phyloP scores from a whole-genome alignment of 2,888 invertebrate species.

The Listrodromus nycthemerus region DNA sequence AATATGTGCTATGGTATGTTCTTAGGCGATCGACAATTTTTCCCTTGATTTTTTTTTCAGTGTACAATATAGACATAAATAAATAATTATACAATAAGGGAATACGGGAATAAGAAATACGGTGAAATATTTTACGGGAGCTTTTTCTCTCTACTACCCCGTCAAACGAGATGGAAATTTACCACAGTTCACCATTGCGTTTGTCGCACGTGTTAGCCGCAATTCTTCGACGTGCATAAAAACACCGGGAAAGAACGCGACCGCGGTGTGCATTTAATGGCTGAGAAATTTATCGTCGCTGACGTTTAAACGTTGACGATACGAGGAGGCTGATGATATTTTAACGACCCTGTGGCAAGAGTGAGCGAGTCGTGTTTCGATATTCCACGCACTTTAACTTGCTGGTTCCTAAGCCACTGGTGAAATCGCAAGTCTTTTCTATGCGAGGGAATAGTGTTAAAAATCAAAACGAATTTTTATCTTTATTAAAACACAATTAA shows the following conservation, averaged over 20 bases:
- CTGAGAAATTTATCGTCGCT: constrained; percentile 54
- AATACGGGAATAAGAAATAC: neutral
- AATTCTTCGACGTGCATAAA: constrained; percentile 1
- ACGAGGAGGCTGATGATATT: constrained; percentile 54
- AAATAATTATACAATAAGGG: too few relatives aligned
- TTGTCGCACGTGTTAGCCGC: neutral
- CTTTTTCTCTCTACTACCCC: neutral
- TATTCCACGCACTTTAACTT: constrained; percentile 6
- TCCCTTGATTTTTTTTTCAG: too few relatives aligned
- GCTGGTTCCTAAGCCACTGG: neutral
- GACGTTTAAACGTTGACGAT: constrained; percentile 57
- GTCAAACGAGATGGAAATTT: neutral
- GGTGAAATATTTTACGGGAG: neutral
- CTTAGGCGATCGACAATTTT: too few relatives aligned
- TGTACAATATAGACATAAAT: too few relatives aligned
- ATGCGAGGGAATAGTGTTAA: neutral
- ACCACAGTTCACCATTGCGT: neutral
- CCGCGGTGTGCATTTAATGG: constrained; percentile 60
- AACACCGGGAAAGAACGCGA: constrained; percentile 27
- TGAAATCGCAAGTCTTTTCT: neutral
- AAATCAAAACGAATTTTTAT: too few relatives aligned
- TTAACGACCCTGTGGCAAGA: constrained; percentile 49
- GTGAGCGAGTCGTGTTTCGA: neutral
- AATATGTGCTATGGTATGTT: too few relatives aligned
- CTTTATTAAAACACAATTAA: neutral